Evolutionary conservation across 2,113 vertebrate genomes (phyloP), one percentile per base, ranked within the genome.

Genomic region (Phasianus colchicus): DNA sequence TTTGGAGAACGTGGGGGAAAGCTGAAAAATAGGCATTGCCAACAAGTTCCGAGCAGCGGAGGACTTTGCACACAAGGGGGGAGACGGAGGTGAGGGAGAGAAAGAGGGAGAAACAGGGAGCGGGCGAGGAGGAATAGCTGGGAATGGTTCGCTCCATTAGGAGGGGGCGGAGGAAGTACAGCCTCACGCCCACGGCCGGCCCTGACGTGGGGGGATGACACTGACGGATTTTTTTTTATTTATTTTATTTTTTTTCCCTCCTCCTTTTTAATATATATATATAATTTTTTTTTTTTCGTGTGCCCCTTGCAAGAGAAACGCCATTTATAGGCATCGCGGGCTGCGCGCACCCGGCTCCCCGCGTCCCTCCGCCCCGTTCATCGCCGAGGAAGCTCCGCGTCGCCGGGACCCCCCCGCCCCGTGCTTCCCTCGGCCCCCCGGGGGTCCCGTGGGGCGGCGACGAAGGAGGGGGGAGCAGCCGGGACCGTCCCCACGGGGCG

Each of bases 121-220:
- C 93, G 92, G 94, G 92, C 81, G 92, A 95, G 93, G 91, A 96
- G 88, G 94, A 93, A 95, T 97, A 95, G 96, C 98, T 93, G 96
- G 97, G 97, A 98, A 98, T 98, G 98, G 98, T 98, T 98, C 98
- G 97, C 98, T 98, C 98, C 98, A 98, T 98, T 98, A 98, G 97
- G 97, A 97, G 98, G 98, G 98, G 98, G 98, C 98, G 98, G 98
- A 92, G 97, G 98, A 98, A 98, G 97, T 79, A 95, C 96, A 97
- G 96, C 97, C 97, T 97, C 98, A 98, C 98, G 98, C 98, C 98
- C 98, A 98, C 98, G 96, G 95, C 95, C 96, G 96, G 96, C 97
- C 98, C 98, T 98, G 98, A 98, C 98, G 98, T 97, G 98, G 96
- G 98, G 96, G 97, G 97, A 97, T 98, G 98, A 98, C 98, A 98